phyloP scores from a whole-genome alignment of 2,113 vertebrate genomes.

The Paratilapia polleni region DNA sequence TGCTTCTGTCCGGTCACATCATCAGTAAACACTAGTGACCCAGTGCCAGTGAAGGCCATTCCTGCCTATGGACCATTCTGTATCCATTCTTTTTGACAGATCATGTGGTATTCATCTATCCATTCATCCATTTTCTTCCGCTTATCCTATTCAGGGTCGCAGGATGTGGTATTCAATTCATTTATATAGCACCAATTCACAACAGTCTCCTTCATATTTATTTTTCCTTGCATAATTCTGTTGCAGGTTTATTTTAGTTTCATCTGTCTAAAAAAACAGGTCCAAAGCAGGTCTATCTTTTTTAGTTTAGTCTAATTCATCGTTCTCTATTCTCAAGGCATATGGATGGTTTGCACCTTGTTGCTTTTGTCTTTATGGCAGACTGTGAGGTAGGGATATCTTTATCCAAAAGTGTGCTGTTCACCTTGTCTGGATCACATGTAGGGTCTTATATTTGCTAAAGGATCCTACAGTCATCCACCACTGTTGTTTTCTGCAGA shows the following conservation, averaged over 20 bases:
- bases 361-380: neutral
- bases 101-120: too few species aligned
- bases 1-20: neutral
- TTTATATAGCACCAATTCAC: too few species aligned
- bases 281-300: neutral
- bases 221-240: too few species aligned
- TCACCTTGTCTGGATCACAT: too few species aligned
- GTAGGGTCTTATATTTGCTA: neutral
- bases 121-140: too few species aligned
- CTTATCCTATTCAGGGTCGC: too few species aligned
- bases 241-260: neutral
- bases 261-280: neutral
- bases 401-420: too few species aligned
- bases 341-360: neutral
- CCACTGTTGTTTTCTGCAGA: neutral
- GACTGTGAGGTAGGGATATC: neutral
- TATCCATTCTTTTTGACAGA: too few species aligned
- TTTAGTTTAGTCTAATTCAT: neutral
- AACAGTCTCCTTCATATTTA: too few species aligned
- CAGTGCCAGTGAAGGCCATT: neutral
- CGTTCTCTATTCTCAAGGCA: neutral
- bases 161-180: too few species aligned
- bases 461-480: neutral
- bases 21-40: neutral
- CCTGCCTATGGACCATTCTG: neutral